Evolutionary conservation across 2,113 vertebrate species (phyloP).

Genomic region (Ornithorhynchus anatinus): DNA sequence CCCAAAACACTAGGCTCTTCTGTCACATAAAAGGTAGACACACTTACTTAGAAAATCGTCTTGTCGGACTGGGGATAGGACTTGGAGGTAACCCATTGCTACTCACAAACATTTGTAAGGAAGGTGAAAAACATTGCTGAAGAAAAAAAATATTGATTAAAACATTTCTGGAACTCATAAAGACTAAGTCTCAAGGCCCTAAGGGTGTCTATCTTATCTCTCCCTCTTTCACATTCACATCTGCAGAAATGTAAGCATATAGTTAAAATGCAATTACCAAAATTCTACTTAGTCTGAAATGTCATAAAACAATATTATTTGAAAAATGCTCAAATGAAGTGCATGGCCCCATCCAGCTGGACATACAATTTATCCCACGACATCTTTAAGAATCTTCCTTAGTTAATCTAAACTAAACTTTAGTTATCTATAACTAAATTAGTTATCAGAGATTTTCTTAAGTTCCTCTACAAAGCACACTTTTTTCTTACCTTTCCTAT

Average conservation of each 20-base stretch:
- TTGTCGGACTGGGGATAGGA: constrained; percentile 86
- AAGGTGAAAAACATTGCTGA: constrained; percentile 94
- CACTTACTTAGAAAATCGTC: constrained; percentile 84
- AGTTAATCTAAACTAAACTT: no score
- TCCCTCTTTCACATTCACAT: neutral
- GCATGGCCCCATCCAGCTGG: neutral
- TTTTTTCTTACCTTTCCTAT: constrained; percentile 86
- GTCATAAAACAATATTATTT: constrained; percentile 30
- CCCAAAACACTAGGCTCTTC: no score
- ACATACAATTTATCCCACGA: neutral
- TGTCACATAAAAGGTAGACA: neutral
- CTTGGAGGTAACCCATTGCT: constrained; percentile 92
- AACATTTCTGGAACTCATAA: neutral
- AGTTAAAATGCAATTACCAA: neutral
- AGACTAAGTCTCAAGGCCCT: no score
- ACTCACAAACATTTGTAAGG: constrained; percentile 93
- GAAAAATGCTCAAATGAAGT: constrained; percentile 6
- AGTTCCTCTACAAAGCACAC: constrained; percentile 7
- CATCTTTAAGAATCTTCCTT: no score
- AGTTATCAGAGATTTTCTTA: neutral
- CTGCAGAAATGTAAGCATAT: neutral
- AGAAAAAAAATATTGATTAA: constrained; percentile 27
- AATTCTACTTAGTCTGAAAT: no score
- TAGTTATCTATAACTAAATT: neutral
- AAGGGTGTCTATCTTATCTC: no score